Conservation (phyloP, 2,888 invertebrate genomes). For the Isotomurus palustris region DNA sequence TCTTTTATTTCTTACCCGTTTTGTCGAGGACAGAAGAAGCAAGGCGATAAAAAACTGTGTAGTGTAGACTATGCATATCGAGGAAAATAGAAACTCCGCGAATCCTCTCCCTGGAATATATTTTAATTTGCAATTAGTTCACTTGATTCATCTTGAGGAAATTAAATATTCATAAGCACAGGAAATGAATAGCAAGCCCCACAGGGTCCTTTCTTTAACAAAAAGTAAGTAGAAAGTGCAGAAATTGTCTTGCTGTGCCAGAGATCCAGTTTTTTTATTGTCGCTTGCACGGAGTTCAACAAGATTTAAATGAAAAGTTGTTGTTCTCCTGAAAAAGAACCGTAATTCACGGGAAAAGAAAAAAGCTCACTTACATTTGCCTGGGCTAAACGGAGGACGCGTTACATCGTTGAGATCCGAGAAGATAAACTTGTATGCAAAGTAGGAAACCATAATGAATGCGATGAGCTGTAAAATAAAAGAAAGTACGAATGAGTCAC, state of each 20-base stretch:
- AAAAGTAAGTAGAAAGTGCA: too few species aligned
- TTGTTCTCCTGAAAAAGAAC: too few species aligned
- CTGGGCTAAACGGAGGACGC: constrained; percentile 35
- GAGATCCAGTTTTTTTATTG: too few species aligned
- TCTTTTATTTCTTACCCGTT: constrained; percentile 21
- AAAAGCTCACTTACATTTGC: constrained; percentile 33
- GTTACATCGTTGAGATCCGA: constrained; percentile 33
- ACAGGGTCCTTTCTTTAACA: too few species aligned
- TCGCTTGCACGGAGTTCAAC: too few species aligned
- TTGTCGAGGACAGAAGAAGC: constrained; percentile 34
- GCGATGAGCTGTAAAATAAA: constrained; percentile 36
- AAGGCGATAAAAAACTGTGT: constrained; percentile 35
- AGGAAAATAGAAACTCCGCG: constrained; percentile 35
- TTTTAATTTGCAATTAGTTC: constrained; percentile 3
- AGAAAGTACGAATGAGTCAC: too few species aligned
- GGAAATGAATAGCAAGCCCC: too few species aligned
- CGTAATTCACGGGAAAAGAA: neutral
- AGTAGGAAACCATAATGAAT: constrained; percentile 32
- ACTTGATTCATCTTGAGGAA: too few species aligned
- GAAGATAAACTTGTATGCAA: constrained; percentile 35
- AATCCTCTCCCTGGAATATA: constrained; percentile 33
- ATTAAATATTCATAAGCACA: too few species aligned
- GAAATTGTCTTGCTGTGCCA: too few species aligned
- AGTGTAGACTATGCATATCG: constrained; percentile 35
- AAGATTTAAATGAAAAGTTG: too few species aligned